phyloP scores from a whole-genome alignment of 2,113 vertebrate species.

The Ctenodactylus gundi region DNA sequence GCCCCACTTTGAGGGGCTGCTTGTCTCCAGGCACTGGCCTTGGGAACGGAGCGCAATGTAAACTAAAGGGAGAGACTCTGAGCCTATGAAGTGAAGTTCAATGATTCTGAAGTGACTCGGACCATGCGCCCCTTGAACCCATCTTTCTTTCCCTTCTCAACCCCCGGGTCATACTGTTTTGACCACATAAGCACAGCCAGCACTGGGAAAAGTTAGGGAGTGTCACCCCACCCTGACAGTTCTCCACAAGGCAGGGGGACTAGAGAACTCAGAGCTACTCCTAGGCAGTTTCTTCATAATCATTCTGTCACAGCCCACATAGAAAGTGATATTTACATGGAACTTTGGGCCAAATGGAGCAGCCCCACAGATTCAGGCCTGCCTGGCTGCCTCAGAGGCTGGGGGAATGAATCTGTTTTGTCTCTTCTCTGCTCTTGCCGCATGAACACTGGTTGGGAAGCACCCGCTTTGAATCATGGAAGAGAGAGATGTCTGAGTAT shows the following conservation, averaged over 20 bases:
- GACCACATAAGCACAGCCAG: neutral
- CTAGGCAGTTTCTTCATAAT: neutral
- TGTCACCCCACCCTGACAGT: neutral
- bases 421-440: neutral
- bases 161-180: neutral
- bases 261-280: neutral
- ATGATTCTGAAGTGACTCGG: neutral
- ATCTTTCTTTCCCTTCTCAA: constrained; percentile 33
- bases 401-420: neutral
- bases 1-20: neutral
- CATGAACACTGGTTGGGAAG: neutral
- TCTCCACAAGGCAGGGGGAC: neutral
- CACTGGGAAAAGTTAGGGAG: neutral
- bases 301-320: neutral
- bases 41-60: neutral
- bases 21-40: neutral
- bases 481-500: neutral
- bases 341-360: neutral
- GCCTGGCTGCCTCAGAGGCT: neutral
- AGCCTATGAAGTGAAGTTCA: neutral
- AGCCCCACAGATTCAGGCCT: neutral
- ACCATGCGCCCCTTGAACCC: neutral
- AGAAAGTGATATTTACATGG: neutral
- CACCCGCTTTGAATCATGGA: neutral
- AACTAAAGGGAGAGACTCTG: neutral